A percentile compares a stretch with the other conserved stretches of the same genome.
phyloP scores from a whole-genome alignment of 2,888 invertebrate genomes.

The Drosophila austrosaltans region DNA sequence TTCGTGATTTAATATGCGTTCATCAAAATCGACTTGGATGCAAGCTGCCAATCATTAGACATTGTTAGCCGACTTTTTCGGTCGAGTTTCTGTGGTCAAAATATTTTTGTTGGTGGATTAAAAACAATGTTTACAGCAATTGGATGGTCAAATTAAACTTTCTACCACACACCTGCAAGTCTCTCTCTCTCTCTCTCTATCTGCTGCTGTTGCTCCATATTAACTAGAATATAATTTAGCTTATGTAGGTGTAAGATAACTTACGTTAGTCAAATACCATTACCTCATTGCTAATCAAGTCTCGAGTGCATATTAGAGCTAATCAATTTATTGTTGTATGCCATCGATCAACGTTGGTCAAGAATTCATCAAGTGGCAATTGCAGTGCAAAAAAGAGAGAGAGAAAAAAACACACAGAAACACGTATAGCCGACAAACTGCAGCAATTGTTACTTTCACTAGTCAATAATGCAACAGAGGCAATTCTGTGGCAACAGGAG shows the following conservation, averaged over 20 bases:
- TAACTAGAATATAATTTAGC: constrained; percentile 12
- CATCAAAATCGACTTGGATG: constrained; percentile 46
- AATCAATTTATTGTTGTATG: constrained; percentile 40
- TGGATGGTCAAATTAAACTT: constrained; percentile 46
- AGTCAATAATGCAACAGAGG: constrained; percentile 62
- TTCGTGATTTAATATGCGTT: constrained; percentile 50
- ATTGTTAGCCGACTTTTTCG: constrained; percentile 42
- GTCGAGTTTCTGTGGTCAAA: constrained; percentile 24
- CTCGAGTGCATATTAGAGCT: constrained; percentile 28
- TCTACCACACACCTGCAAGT: constrained; percentile 49
- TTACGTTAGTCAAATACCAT: constrained; percentile 30
- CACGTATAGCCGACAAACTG: constrained; percentile 42
- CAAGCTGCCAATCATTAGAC: constrained; percentile 48
- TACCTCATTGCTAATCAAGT: constrained; percentile 48
- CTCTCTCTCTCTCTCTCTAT: too few species aligned
- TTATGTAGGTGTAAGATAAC: constrained; percentile 2
- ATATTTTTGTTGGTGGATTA: constrained; percentile 41
- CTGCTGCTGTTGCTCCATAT: neutral
- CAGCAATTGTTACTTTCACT: constrained; percentile 73
- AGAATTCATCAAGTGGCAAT: constrained; percentile 41
- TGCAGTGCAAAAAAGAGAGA: constrained; percentile 2
- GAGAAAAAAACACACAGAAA: neutral
- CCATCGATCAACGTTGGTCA: constrained; percentile 29
- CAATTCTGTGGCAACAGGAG: constrained; percentile 32
- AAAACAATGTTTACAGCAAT: constrained; percentile 52